These are phyloP conservation scores for Mythimna loreyi DNA, from an alignment of 2,888 invertebrate genomes.

Conservation along the genomic window DNA sequence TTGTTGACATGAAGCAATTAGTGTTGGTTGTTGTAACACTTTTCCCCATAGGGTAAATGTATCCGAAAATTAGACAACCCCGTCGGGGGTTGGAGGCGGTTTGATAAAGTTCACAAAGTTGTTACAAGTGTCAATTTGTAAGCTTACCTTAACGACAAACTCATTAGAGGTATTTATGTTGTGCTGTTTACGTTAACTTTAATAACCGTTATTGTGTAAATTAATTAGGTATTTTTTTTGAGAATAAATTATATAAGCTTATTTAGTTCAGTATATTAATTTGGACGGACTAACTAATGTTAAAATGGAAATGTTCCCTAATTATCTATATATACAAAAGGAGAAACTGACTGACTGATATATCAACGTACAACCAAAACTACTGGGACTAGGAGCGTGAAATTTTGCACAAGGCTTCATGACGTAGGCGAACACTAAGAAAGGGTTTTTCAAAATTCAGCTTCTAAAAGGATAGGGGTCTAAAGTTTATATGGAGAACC, in stretches of 20 bases:
- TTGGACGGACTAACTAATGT: no score
- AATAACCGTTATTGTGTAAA: conserved; percentile 12
- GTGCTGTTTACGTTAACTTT: conserved; percentile 4
- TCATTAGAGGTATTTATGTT: conserved; percentile 21
- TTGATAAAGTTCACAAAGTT: conserved; percentile 47
- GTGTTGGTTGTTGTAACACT: conserved; percentile 28
- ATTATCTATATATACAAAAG: no score
- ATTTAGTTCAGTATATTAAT: no score
- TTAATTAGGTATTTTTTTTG: neutral
- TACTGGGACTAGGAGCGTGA: no score
- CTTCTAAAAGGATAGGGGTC: no score
- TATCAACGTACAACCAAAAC: no score
- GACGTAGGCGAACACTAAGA: no score
- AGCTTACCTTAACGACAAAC: conserved; percentile 1
- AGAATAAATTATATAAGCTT: neutral
- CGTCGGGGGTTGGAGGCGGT: conserved; percentile 20
- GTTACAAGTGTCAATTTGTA: conserved; percentile 38
- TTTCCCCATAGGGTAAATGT: conserved; percentile 17
- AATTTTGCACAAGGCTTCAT: no score
- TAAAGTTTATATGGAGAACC: no score
- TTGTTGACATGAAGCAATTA: conserved; percentile 41
- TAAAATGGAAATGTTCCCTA: no score
- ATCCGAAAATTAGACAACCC: conserved; percentile 23
- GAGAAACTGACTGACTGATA: no score
- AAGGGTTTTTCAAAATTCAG: no score